phyloP scores from a whole-genome alignment of 2,113 vertebrate species.

The Herpailurus yagouaroundi region DNA sequence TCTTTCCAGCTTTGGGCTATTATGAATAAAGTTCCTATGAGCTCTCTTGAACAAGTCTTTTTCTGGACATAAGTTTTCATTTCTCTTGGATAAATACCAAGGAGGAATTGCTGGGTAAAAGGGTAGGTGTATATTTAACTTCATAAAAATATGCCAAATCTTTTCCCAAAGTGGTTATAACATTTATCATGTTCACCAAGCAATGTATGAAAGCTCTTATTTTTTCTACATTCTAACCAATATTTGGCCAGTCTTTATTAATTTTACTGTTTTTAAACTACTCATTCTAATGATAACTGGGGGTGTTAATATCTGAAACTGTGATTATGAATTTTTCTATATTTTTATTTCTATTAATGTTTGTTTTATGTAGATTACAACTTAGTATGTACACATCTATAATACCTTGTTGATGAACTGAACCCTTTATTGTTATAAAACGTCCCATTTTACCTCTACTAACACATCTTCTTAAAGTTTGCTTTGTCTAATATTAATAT shows the following conservation, averaged over 20 bases:
- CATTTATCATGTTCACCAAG: constrained; percentile 50
- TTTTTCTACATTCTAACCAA: constrained; percentile 33
- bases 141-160: constrained; percentile 66
- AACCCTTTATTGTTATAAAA: background rate
- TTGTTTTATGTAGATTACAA: background rate
- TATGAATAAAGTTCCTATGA: constrained; percentile 65
- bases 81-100: constrained; percentile 66
- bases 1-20: constrained; percentile 50
- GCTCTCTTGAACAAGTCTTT: constrained; percentile 46
- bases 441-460: background rate
- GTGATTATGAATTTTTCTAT: background rate
- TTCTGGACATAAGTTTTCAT: constrained; percentile 63
- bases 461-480: background rate
- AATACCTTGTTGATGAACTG: background rate
- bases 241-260: constrained; percentile 14
- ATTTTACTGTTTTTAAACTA: constrained; percentile 48
- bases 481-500: background rate
- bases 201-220: constrained; percentile 37
- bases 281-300: background rate
- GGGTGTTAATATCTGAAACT: background rate
- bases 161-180: constrained; percentile 52
- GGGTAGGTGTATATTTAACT: constrained; percentile 48
- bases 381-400: background rate
- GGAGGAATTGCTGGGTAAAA: constrained; percentile 62
- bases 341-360: constrained; percentile 22